phyloP scores from a whole-genome alignment of 2,888 invertebrate species.

The Digitonthophagus gazella region DNA sequence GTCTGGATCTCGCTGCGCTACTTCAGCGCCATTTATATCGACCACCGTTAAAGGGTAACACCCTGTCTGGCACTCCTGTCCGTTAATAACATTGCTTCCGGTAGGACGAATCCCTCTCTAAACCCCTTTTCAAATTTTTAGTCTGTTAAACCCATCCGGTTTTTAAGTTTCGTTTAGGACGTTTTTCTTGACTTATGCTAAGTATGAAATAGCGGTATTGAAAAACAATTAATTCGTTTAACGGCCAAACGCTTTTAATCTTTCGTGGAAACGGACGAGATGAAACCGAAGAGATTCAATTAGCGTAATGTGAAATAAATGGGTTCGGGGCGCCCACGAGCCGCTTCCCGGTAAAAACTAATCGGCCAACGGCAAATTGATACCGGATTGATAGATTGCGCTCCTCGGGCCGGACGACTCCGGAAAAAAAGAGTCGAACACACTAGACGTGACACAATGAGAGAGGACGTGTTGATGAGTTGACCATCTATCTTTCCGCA shows the following conservation, averaged over 20 bases:
- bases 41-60: background rate
- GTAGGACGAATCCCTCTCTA: background rate
- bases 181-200: background rate
- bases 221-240: background rate
- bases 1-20: conserved; percentile 1
- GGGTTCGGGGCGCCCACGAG: background rate
- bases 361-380: background rate
- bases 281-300: background rate
- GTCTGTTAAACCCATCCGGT: background rate
- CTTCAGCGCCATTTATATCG: background rate
- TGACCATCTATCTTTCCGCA: background rate
- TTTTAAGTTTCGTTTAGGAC: too few species aligned
- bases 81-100: background rate
- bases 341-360: background rate
- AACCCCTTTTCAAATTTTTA: background rate
- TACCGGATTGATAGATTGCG: background rate
- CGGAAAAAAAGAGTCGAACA: background rate
- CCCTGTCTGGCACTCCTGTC: background rate
- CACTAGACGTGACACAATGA: background rate
- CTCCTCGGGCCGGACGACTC: background rate
- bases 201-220: background rate
- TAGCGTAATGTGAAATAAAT: background rate
- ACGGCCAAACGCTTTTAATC: background rate
- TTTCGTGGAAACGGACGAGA: background rate
- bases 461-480: background rate